Base-by-base conservation (phyloP, 1,140 invertebrate genomes). In the Drosophila malerkotliana region DNA sequence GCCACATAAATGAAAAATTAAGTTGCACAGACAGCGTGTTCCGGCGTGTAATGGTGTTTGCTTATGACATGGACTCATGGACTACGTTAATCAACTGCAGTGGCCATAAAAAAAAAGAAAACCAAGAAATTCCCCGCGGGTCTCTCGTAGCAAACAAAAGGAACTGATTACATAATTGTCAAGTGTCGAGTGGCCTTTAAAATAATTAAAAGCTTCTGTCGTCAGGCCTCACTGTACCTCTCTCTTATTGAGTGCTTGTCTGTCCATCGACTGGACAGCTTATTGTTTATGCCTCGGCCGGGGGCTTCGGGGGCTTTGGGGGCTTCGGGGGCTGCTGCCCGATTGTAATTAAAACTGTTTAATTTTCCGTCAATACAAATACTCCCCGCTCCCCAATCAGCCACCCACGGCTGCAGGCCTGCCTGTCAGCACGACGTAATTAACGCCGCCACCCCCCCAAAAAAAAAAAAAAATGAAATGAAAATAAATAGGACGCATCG, bases 271-370 rank as follows among this genome's bases (percentile, higher is more conserved):
- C 32, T 52, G 39, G 53, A 12, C 32, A 24, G 41, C 57, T 51
- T 53, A 14, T 72, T 72, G 55, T 71, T 60, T 26, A 52, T 60
- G 53, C 45, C 62, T 3, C 34, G 52, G 48, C 39, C 14, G 30
- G 15, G 15, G 15, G 45, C n/a, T 9, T 37, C 26, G 41, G 9
- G 7, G 8, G 39, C 37, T 49, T n/a, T n/a, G 30, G 15, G 15
- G 15, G 45, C n/a, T 9, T 37, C 26, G 41, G 9, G 7, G 8
- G 39, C 37, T 49, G 49, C 28, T 32, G 30, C 47, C 44, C 48
- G 61, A 73, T 58, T 79, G 76, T 79, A 79, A 79, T 79, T 79
- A 79, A 79, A 79, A 69, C 58, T 63, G 76, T 51, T 79, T 79
- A 79, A 79, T 69, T 62, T 69, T 55, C 69, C 63, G 62, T 68